Conservation (phyloP, 2,888 invertebrate genomes). For the Hetaerina titia region DNA sequence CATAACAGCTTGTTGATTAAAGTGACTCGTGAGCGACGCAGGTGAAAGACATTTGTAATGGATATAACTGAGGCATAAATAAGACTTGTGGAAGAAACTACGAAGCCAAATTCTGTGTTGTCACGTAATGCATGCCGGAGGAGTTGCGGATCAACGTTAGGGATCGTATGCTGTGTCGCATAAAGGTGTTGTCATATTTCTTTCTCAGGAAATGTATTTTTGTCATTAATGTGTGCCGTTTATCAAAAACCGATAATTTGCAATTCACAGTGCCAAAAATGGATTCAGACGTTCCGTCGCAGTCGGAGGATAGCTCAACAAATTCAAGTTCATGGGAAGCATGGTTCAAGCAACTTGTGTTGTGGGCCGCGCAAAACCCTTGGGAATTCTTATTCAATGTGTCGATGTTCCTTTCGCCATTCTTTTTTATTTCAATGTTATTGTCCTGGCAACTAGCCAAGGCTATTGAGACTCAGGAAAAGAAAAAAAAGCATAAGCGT, state of each 20-base stretch:
- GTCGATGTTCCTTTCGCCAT: constrained; percentile 78
- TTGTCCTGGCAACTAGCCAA: constrained; percentile 79
- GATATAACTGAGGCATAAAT: neutral
- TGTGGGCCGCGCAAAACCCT: constrained; percentile 75
- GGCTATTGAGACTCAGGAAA: constrained; percentile 77
- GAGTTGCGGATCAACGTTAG: neutral
- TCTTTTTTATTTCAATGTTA: constrained; percentile 78
- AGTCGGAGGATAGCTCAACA: neutral
- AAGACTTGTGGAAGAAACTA: neutral
- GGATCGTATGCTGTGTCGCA: neutral
- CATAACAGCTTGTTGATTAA: too few relatives aligned
- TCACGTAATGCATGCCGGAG: neutral
- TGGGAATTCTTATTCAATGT: constrained; percentile 79
- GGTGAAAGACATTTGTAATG: neutral
- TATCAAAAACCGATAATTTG: neutral
- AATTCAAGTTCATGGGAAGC: constrained; percentile 71
- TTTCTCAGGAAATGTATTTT: neutral
- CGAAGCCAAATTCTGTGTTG: neutral
- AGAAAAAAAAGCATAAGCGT: constrained; percentile 77
- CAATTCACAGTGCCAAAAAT: neutral
- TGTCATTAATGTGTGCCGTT: neutral
- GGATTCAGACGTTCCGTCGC: constrained; percentile 20
- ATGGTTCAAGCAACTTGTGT: constrained; percentile 74
- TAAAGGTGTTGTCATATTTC: neutral
- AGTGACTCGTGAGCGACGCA: neutral